phyloP scores from a whole-genome alignment of 2,888 invertebrate species.

The Odontothrips loti region DNA sequence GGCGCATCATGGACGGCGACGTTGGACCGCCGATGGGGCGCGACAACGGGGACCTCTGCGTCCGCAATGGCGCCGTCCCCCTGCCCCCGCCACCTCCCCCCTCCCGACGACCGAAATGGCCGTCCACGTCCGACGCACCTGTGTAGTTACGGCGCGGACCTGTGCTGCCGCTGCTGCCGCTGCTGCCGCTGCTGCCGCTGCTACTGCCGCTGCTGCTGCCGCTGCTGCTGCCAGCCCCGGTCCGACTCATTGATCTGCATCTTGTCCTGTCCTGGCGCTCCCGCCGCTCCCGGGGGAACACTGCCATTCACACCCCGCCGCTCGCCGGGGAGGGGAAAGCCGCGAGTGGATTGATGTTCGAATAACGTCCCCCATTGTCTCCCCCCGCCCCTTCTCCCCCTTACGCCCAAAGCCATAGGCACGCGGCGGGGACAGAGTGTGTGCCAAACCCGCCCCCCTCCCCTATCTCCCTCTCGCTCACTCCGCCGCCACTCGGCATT shows the following conservation, averaged over 20 bases:
- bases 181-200: no score
- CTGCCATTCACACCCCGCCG: not conserved
- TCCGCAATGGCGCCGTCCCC: not conserved
- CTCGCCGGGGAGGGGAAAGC: no score
- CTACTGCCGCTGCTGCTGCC: no score
- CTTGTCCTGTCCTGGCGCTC: not conserved
- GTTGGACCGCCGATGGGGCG: not conserved
- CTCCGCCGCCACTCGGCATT: no score
- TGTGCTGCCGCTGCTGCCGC: no score
- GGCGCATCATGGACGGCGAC: not conserved
- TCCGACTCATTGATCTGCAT: no score
- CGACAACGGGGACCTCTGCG: not conserved
- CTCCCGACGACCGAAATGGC: not conserved
- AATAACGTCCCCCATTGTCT: conserved; percentile 3
- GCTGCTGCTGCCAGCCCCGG: no score
- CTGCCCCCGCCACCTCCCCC: not conserved
- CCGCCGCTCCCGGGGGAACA: no score
- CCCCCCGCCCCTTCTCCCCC: not conserved
- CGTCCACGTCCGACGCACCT: not conserved
- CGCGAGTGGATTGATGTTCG: not conserved
- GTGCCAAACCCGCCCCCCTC: not conserved
- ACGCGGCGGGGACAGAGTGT: not conserved
- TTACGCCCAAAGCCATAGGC: not conserved
- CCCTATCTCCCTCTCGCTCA: no score
- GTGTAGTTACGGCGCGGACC: no score